Evolutionary conservation across 2,113 vertebrate species (phyloP).

Genomic region (Odocoileus virginianus): DNA sequence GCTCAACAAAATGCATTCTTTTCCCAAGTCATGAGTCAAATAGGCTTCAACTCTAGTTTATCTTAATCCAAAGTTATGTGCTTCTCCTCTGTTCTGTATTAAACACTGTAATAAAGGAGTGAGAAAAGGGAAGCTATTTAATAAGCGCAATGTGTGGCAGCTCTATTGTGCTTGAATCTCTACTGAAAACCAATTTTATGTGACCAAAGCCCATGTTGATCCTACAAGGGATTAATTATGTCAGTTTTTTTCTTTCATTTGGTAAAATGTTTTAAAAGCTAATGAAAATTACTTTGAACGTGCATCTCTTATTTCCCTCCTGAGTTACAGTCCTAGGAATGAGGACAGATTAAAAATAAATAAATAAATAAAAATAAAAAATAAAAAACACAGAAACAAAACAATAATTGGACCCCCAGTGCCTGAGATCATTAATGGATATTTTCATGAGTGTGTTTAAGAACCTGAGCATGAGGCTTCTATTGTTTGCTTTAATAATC

Average conservation of each 20-base stretch:
- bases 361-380: neutral
- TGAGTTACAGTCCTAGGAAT: neutral
- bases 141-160: neutral
- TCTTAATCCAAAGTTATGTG: neutral
- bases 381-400: neutral
- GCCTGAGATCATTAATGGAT: neutral
- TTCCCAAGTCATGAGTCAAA: neutral
- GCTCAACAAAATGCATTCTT: neutral
- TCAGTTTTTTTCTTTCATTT: neutral
- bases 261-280: constrained; percentile 5
- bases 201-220: neutral
- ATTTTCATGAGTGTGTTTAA: neutral
- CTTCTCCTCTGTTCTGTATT: neutral
- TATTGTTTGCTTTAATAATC: neutral
- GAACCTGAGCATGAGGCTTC: neutral
- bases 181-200: neutral
- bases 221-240: constrained; percentile 19
- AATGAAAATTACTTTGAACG: constrained; percentile 7
- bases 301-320: neutral
- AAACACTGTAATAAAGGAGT: neutral
- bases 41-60: neutral
- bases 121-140: neutral
- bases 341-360: constrained; percentile 28
- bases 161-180: neutral
- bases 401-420: neutral